Evolutionary conservation across 2,797 vertebrate genomes (phyloP).

Genomic region (Parotocinclus haroldoi): DNA sequence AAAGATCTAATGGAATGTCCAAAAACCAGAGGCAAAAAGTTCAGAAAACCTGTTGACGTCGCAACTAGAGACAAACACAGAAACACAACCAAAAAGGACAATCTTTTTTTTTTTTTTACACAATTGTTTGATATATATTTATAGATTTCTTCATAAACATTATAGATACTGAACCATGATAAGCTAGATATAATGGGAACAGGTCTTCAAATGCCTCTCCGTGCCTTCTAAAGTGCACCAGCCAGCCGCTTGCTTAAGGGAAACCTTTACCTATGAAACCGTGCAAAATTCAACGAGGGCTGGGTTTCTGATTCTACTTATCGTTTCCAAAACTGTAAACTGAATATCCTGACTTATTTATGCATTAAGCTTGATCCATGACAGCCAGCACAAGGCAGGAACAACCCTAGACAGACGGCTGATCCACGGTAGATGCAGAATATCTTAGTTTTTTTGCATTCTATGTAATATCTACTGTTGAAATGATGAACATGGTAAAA

Average conservation of each 20-base stretch:
- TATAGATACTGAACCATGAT: constrained; percentile 28
- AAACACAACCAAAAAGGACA: constrained; percentile 19
- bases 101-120: constrained; percentile 9
- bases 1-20: constrained; percentile 57
- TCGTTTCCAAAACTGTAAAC: too few relatives aligned
- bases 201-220: constrained; percentile 29
- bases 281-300: too few relatives aligned
- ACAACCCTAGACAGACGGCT: too few relatives aligned
- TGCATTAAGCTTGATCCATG: too few relatives aligned
- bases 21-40: constrained; percentile 33
- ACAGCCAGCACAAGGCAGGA: too few relatives aligned
- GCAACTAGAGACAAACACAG: constrained; percentile 27
- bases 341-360: too few relatives aligned
- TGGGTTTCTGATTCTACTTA: too few relatives aligned
- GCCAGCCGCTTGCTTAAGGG: constrained; percentile 34
- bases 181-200: constrained; percentile 18
- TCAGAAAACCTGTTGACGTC: constrained; percentile 34
- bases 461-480: too few relatives aligned
- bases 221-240: constrained; percentile 50
- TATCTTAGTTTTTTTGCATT: too few relatives aligned
- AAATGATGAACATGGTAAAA: too few relatives aligned
- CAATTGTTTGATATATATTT: constrained; percentile 34
- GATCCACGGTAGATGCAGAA: too few relatives aligned
- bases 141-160: constrained; percentile 36
- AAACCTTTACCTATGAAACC: too few relatives aligned